Evolutionary conservation across 1,140 invertebrate species (phyloP), one percentile per base, ranked within the genome.

Genomic region (Heterodera schachtii): DNA sequence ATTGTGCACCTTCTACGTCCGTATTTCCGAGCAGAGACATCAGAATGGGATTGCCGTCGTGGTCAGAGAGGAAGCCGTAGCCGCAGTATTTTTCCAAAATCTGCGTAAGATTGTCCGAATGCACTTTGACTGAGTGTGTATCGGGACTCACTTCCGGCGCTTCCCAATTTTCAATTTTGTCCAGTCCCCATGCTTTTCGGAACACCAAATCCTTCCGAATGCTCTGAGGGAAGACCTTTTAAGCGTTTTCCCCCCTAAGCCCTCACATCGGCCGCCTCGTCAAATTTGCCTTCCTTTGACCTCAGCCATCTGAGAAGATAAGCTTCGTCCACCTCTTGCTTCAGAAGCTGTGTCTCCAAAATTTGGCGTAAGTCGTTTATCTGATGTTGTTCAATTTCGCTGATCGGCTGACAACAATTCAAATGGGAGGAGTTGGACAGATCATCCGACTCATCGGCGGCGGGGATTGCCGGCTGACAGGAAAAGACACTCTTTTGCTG

Each of bases 41-140:
- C 43, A 89, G 86, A 79, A 89, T 89, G 8, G 88, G 88, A 67
- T 88, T 85, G 6, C 88, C 89, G 44, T 90, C 88, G 11, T 85
- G 90, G 75, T 89, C 88, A 0, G 84, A 57, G 1, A 90, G 80
- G 49, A 87, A 87, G 41, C 88, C 88, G 86, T 90, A 89, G 21
- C 88, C 88, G 73, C 88, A 90, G 66, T 90, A 90, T 73, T 89
- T 89, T 47, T 90, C 89, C 11, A 90, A 82, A 46, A 89, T 87
- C 88, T 89, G 79, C 60, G 69, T 31, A 19, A 9, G 41, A n/a
- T n/a, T n/a, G 69, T 71, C 41, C 66, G 8, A 31, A 31, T 7
- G 8, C n/a, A n/a, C n/a, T n/a, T n/a, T n/a, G n/a, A n/a, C n/a
- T n/a, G n/a, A n/a, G n/a, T n/a, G n/a, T n/a, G n/a, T n/a, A n/a